A percentile compares a stretch with the other conserved stretches of the same genome.
These are phyloP conservation scores for Nycticryphes semicollaris DNA, from an alignment of 2,113 vertebrate genomes.

Conservation along the genomic window DNA sequence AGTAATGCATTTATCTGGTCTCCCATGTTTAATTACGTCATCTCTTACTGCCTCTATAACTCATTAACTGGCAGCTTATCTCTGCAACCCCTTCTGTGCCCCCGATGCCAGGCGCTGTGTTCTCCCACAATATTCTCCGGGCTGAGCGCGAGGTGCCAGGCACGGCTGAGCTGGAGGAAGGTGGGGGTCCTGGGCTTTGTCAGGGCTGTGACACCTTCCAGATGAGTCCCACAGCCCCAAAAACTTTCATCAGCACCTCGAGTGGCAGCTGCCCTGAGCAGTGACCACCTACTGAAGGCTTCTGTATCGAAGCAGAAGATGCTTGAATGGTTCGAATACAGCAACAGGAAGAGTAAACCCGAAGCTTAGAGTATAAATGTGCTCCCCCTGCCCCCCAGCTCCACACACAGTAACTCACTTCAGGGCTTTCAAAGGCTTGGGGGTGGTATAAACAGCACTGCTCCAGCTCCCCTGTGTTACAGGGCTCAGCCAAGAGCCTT, in stretches of 20 bases:
- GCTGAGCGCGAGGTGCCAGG: not conserved
- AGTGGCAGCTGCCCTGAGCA: rapidly evolving
- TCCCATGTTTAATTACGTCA: not conserved
- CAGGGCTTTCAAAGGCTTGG: not conserved
- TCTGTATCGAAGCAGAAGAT: rapidly evolving
- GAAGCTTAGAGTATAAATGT: not conserved
- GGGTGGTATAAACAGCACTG: not conserved
- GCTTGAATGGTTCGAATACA: rapidly evolving
- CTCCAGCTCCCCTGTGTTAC: not conserved
- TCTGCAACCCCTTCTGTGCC: not conserved
- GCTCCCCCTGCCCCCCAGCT: not conserved
- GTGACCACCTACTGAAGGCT: not conserved
- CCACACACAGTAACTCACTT: not conserved
- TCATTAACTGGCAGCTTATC: conserved; percentile 19
- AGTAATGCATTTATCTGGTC: not conserved
- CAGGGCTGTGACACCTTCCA: not conserved
- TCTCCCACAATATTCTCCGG: not conserved
- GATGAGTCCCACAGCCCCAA: not conserved
- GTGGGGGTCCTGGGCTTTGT: not conserved
- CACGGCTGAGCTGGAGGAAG: not conserved
- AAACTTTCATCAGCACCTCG: not conserved
- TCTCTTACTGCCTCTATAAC: not conserved
- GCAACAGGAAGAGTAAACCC: not conserved
- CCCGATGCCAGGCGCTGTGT: not conserved
- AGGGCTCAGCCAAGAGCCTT: not conserved